phyloP scores from a whole-genome alignment of 2,113 vertebrate species.

The Clarias gariepinus region DNA sequence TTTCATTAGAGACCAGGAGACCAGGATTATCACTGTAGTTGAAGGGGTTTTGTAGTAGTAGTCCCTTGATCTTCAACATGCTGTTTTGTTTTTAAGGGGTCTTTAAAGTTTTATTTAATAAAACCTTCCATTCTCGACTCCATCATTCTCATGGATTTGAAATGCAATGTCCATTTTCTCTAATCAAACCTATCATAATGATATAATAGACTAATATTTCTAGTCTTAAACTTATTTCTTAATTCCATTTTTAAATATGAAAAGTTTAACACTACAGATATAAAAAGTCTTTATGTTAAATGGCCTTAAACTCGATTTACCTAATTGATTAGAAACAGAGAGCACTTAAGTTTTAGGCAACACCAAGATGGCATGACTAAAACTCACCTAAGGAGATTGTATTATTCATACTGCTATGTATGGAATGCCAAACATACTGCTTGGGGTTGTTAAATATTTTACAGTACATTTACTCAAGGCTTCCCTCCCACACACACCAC shows the following conservation, averaged over 20 bases:
- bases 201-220: not conserved
- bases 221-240: not conserved
- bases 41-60: too few species aligned
- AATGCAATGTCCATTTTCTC: not conserved
- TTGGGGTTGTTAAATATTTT: conserved; percentile 49
- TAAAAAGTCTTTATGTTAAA: not conserved
- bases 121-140: too few species aligned
- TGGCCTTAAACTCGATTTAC: not conserved
- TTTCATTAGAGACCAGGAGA: too few species aligned
- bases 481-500: not conserved
- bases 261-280: not conserved
- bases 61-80: too few species aligned
- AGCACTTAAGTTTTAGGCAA: not conserved
- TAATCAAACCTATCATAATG: too few species aligned
- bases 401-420: not conserved
- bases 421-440: conserved; percentile 34
- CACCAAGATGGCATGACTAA: not conserved
- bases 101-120: too few species aligned
- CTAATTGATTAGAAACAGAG: not conserved
- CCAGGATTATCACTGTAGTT: too few species aligned
- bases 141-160: not conserved
- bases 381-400: not conserved
- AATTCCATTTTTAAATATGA: too few species aligned
- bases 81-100: too few species aligned
- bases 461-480: conserved; percentile 38